Percentiles rank a stretch among this genome's conserved stretches.
phyloP scores from a whole-genome alignment of 2,888 invertebrate species.

The Hermodice carunculata region DNA sequence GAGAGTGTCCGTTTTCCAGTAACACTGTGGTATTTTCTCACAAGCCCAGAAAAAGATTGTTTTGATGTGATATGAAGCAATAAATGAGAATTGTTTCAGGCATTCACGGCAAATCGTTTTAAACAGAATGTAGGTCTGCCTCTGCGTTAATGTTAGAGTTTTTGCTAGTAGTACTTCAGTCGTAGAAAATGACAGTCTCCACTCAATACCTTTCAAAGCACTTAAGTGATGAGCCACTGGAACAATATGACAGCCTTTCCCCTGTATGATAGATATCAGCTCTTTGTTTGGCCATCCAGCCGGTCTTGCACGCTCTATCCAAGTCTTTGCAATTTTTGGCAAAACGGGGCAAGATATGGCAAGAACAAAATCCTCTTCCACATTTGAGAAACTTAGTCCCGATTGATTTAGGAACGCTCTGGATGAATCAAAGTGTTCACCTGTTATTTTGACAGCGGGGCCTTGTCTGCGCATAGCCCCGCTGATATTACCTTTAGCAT shows the following conservation, averaged over 20 bases:
- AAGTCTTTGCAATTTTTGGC: constrained; percentile 45
- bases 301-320: constrained; percentile 28
- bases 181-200: constrained; percentile 47
- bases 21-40: constrained; percentile 42
- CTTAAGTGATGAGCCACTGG: constrained; percentile 43
- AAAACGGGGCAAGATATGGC: constrained; percentile 41
- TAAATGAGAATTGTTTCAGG: constrained; percentile 28
- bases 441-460: too few species aligned
- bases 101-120: constrained; percentile 40
- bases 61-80: constrained; percentile 43
- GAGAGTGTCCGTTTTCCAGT: constrained; percentile 44
- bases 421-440: too few species aligned
- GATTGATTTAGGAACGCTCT: too few species aligned
- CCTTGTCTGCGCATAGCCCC: too few species aligned
- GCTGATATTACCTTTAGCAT: too few species aligned
- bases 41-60: constrained; percentile 47
- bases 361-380: constrained; percentile 4
- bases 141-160: constrained; percentile 45
- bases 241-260: constrained; percentile 28
- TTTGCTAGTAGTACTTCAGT: constrained; percentile 44
- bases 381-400: too few species aligned
- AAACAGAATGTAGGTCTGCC: constrained; percentile 47
- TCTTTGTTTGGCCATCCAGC: constrained; percentile 6
- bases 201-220: constrained; percentile 43
- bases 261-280: background rate